Conservation (phyloP, 2,888 invertebrate genomes). For the Caenorhabditis wallacei region DNA sequence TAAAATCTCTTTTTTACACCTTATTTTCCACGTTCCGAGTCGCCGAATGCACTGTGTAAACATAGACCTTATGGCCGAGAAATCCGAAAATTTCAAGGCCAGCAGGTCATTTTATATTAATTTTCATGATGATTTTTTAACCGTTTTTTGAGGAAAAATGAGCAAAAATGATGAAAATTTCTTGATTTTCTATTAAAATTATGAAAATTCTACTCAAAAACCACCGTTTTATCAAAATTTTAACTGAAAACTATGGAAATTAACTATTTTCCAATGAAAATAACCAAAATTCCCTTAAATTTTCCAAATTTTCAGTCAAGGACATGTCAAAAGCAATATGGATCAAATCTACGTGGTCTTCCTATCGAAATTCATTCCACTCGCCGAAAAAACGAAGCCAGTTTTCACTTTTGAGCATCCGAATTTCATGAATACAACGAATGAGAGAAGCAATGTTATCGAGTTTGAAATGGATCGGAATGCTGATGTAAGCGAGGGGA, state of each 20-base stretch:
- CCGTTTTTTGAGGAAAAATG: background rate
- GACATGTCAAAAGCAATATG: conserved; percentile 55
- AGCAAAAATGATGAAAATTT: background rate
- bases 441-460: conserved; percentile 58
- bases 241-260: too few relatives aligned
- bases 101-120: background rate
- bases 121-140: background rate
- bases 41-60: background rate
- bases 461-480: conserved; percentile 62
- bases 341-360: conserved; percentile 96
- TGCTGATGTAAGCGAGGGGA: conserved; percentile 65
- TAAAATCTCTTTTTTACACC: too few relatives aligned
- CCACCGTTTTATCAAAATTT: too few relatives aligned
- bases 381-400: conserved; percentile 50
- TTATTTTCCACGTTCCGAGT: background rate
- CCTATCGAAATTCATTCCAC: conserved; percentile 90
- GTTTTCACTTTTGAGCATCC: conserved; percentile 95
- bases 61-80: background rate
- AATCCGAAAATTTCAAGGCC: background rate
- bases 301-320: conserved; percentile 46
- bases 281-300: background rate
- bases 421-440: conserved; percentile 86
- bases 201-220: too few relatives aligned
- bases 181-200: too few relatives aligned
- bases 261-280: too few relatives aligned